Evolutionary conservation across 2,113 vertebrate species (phyloP).

Genomic region (Xiphophorus couchianus): DNA sequence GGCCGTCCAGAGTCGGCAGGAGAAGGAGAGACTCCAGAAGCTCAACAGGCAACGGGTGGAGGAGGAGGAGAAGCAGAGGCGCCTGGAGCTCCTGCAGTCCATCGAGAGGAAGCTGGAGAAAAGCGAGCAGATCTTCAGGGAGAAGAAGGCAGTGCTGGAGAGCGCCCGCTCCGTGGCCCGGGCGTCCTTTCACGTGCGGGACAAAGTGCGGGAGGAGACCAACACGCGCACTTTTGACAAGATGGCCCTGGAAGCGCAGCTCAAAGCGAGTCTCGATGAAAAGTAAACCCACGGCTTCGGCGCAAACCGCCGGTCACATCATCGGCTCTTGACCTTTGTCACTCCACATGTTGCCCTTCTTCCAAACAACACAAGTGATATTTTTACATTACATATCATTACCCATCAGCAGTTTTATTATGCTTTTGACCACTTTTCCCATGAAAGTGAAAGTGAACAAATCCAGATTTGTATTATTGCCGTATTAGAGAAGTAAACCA

Average conservation of each 20-base stretch:
- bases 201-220: conserved; percentile 93
- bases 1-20: conserved; percentile 86
- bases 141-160: conserved; percentile 90
- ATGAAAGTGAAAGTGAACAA: conserved; percentile 31
- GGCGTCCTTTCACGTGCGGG: conserved; percentile 94
- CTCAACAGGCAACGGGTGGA: conserved; percentile 93
- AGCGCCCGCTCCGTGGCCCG: conserved; percentile 93
- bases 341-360: conserved; percentile 51
- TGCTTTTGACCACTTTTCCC: conserved; percentile 13
- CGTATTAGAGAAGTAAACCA: conserved; percentile 16
- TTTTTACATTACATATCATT: conserved; percentile 27
- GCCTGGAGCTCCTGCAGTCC: conserved; percentile 90
- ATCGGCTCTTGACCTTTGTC: conserved; percentile 35
- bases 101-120: conserved; percentile 96
- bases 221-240: conserved; percentile 96
- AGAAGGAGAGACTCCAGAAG: conserved; percentile 91
- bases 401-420: conserved; percentile 34
- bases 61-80: conserved; percentile 87
- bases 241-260: conserved; percentile 94
- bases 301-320: conserved; percentile 33
- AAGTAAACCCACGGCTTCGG: conserved; percentile 76
- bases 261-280: conserved; percentile 90
- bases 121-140: conserved; percentile 93
- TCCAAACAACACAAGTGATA: conserved; percentile 18
- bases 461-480: conserved; percentile 34